Base-by-base conservation (phyloP, 2,797 vertebrate genomes). In the Botia kubotai region DNA sequence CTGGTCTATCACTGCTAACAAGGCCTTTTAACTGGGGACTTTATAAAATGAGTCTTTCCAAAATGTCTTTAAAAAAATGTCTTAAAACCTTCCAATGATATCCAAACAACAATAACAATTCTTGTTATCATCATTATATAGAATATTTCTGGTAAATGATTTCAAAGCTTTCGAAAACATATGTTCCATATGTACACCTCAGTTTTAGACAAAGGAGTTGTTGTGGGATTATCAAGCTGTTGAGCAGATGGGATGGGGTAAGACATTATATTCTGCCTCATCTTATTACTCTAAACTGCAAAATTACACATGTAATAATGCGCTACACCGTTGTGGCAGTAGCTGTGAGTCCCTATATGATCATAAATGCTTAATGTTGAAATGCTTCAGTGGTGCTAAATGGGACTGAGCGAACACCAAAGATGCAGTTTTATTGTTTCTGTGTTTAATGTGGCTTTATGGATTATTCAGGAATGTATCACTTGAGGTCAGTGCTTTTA, bases 241-340 rank as follows among this genome's bases (percentile, higher is more conserved):
- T 72, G 62, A 71, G 67, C 75, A 72, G 39, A 63, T 79, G 74
- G 75, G 23, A 26, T 26, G 23, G 67, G 75, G 39, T 33, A 58
- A 62, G 26, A 70, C 66, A 68, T 67, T 68, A 68, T 43, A 36
- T 36, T 78, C n/a, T 60, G 53, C 53, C 65, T 77, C 75, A 29
- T 69, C 75, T 69, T 48, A 70, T 77, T 77, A 58, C 52, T 50
- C 53, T 19, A 39, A 75, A 75, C 23, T 69, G 75, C 75, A 60
- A 77, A 70, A 70, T 77, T 70, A 60, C 36, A 69, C 75, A 77
- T 70, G 75, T 69, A 77, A 77, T 70, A 77, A 77, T 77, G 66
- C 17, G 11, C 53, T 69, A 69, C 60, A 77, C 66, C 23, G 69
- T 70, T 77, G 65, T 77, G 75, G 17, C 36, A 69, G 46, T 39